Evolutionary conservation across 2,888 invertebrate species (phyloP).

Genomic region (Punctoribates punctum): DNA sequence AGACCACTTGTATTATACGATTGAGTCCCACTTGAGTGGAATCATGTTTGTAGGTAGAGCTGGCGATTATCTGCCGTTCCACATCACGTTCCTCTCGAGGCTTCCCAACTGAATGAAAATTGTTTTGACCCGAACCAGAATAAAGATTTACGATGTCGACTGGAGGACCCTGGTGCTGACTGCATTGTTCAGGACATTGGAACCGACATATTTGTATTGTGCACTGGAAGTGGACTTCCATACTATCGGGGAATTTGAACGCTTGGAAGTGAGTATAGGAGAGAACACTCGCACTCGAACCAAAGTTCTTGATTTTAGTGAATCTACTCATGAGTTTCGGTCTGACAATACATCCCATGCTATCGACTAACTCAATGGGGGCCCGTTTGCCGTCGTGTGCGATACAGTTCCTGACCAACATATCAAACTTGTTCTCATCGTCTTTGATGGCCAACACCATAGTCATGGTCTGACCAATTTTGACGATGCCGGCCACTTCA

Average conservation of each 20-base stretch:
- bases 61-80: slow-evolving; percentile 26
- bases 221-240: slow-evolving; percentile 94
- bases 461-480: slow-evolving; percentile 94
- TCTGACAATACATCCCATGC: slow-evolving; percentile 83
- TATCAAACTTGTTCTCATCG: slow-evolving; percentile 90
- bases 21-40: slow-evolving; percentile 49
- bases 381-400: slow-evolving; percentile 91
- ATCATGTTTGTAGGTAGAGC: slow-evolving; percentile 43
- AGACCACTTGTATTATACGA: slow-evolving; percentile 64
- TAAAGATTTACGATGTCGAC: slow-evolving; percentile 44
- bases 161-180: slow-evolving; percentile 52
- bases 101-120: slow-evolving; percentile 42
- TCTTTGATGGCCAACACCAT: slow-evolving; percentile 94
- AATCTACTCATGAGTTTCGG: slow-evolving; percentile 90
- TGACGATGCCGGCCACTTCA: slow-evolving; percentile 86
- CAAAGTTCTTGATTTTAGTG: slow-evolving; percentile 91
- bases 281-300: slow-evolving; percentile 83
- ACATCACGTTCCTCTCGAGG: slow-evolving; percentile 48
- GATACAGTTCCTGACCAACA: slow-evolving; percentile 89
- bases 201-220: slow-evolving; percentile 90
- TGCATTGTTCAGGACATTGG: slow-evolving; percentile 87
- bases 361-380: slow-evolving; percentile 87
- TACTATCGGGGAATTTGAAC: slow-evolving; percentile 91
- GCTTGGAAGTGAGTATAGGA: slow-evolving; percentile 92
- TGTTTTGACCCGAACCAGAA: slow-evolving; percentile 34